phyloP scores from a whole-genome alignment of 2,888 invertebrate species.

The Norana najaformis region DNA sequence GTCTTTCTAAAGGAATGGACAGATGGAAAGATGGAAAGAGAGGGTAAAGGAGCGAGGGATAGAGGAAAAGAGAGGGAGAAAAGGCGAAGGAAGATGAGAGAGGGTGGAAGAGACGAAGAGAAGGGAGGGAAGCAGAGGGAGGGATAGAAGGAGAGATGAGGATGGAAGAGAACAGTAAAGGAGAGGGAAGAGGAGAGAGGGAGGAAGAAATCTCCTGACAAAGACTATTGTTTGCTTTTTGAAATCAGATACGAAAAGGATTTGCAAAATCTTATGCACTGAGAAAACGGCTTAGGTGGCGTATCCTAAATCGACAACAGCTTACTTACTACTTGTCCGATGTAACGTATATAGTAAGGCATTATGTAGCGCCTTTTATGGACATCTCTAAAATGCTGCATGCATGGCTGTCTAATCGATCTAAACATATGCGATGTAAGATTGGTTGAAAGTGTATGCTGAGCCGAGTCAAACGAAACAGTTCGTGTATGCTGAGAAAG shows the following conservation, averaged over 20 bases:
- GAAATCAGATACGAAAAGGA: not conserved
- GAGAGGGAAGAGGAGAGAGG: not conserved
- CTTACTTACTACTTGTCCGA: no score
- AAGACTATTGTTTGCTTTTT: not conserved
- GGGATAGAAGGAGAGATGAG: not conserved
- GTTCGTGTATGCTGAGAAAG: not conserved
- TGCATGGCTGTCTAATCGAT: not conserved
- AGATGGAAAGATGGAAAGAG: not conserved
- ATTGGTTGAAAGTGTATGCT: not conserved
- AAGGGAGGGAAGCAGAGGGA: not conserved
- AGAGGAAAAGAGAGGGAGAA: not conserved
- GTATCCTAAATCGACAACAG: not conserved
- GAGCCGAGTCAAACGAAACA: not conserved
- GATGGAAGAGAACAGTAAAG: no score
- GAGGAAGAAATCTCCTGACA: not conserved
- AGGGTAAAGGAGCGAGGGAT: not conserved
- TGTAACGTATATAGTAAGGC: no score
- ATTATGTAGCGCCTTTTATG: no score
- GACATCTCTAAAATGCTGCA: not conserved
- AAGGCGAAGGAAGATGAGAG: not conserved
- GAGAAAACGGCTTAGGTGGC: not conserved
- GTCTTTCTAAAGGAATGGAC: not conserved
- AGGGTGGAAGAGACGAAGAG: not conserved
- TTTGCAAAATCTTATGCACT: conserved; percentile 6
- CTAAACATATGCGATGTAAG: not conserved